phyloP scores from a whole-genome alignment of 2,797 vertebrate species.

The Ceryle rudis region DNA sequence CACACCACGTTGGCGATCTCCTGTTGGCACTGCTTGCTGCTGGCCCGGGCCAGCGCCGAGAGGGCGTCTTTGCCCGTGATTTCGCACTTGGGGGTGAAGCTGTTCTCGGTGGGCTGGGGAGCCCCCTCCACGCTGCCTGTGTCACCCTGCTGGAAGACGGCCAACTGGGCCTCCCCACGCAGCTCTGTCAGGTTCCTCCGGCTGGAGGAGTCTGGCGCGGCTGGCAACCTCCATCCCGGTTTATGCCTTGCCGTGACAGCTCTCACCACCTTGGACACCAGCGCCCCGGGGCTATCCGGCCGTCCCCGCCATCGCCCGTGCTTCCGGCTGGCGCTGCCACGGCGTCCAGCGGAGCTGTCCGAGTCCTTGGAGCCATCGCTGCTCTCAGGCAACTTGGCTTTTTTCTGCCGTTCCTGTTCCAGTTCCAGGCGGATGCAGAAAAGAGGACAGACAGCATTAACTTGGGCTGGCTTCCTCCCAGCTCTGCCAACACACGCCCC shows the following conservation, averaged over 20 bases:
- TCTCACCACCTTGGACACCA: constrained; percentile 79
- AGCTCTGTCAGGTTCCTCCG: constrained; percentile 85
- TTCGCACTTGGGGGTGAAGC: constrained; percentile 93
- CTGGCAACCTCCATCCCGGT: constrained; percentile 62
- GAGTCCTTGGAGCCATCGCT: constrained; percentile 85
- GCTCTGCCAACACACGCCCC: neutral
- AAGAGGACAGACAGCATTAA: neutral
- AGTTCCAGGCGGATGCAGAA: neutral
- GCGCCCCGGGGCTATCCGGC: constrained; percentile 76
- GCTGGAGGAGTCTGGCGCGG: constrained; percentile 83
- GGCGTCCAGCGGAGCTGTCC: constrained; percentile 84
- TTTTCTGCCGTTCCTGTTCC: constrained; percentile 86
- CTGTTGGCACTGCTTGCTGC: constrained; percentile 90
- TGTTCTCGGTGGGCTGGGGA: constrained; percentile 86
- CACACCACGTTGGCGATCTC: constrained; percentile 96
- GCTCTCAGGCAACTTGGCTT: constrained; percentile 89
- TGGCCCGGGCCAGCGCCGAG: constrained; percentile 91
- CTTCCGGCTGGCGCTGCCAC: constrained; percentile 79
- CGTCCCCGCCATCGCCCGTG: constrained; percentile 82
- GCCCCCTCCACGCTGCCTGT: constrained; percentile 94
- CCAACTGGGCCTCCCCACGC: constrained; percentile 70
- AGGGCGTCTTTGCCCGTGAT: constrained; percentile 93
- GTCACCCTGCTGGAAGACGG: constrained; percentile 85
- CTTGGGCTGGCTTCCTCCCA: rapidly evolving
- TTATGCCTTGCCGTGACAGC: constrained; percentile 79